Evolutionary conservation across 2,888 invertebrate species (phyloP).

Genomic region (Megastigmus dorsalis): DNA sequence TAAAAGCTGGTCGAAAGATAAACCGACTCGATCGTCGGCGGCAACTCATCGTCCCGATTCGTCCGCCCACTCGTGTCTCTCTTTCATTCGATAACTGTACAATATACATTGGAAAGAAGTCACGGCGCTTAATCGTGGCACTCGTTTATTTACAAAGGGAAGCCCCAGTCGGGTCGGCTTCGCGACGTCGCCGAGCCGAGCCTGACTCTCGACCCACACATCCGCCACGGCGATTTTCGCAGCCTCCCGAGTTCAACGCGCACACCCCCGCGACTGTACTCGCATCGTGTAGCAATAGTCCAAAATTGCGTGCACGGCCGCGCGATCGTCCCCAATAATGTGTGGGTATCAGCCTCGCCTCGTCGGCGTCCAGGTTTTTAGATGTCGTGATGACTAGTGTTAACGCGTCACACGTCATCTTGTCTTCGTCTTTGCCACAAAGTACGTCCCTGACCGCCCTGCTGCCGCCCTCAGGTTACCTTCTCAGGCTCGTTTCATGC

Average conservation of each 20-base stretch:
- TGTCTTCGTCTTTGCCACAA: constrained; percentile 68
- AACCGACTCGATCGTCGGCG: constrained; percentile 5
- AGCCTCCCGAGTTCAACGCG: background rate
- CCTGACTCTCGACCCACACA: no score
- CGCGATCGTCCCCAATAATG: no score
- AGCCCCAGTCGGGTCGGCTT: background rate
- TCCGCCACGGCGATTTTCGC: no score
- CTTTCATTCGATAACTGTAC: constrained; percentile 17
- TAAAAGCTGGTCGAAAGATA: no score
- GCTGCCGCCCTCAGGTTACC: constrained; percentile 71
- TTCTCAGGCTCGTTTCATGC: constrained; percentile 67
- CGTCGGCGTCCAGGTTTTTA: constrained; percentile 1
- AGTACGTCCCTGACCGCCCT: constrained; percentile 72
- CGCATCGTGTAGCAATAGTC: no score
- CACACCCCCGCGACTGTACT: background rate
- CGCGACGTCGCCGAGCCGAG: constrained; percentile 2
- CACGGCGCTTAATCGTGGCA: constrained; percentile 17
- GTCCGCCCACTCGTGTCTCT: background rate
- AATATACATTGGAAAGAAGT: background rate
- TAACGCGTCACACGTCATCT: constrained; percentile 28
- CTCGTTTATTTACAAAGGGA: constrained; percentile 28
- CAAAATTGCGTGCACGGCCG: no score
- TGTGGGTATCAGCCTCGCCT: no score
- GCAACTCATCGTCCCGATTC: background rate
- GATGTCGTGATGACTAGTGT: constrained; percentile 26